phyloP scores from a whole-genome alignment of 92 coral and sea anemone genomes.

The Bergia sp. region DNA sequence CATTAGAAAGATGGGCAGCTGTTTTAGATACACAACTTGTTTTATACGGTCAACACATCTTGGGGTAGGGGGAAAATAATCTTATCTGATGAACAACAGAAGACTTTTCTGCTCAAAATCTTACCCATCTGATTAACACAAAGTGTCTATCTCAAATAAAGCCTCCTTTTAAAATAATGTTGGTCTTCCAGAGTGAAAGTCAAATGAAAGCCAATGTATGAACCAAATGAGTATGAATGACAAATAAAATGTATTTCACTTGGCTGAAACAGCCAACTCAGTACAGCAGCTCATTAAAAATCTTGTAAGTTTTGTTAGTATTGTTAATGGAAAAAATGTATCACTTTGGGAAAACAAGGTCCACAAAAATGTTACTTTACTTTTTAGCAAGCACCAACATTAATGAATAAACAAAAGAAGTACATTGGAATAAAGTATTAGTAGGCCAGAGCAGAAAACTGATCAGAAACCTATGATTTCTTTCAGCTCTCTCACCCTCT shows the following conservation, averaged over 20 bases:
- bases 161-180: too few relatives aligned
- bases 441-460: background rate
- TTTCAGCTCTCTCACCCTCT: conserved; percentile 38
- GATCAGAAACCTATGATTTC: conserved; percentile 25
- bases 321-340: background rate
- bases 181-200: too few relatives aligned
- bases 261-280: background rate
- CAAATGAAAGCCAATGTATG: background rate
- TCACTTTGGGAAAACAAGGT: background rate
- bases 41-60: too few relatives aligned
- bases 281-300: background rate
- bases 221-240: background rate
- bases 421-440: background rate
- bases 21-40: too few relatives aligned
- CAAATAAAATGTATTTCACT: background rate
- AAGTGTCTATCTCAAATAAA: too few relatives aligned
- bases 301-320: too few relatives aligned
- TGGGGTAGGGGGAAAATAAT: too few relatives aligned
- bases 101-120: background rate
- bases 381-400: background rate
- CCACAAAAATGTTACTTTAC: too few relatives aligned
- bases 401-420: background rate
- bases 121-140: background rate
- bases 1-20: too few relatives aligned
- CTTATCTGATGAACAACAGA: too few relatives aligned